Evolutionary conservation across 2,113 vertebrate genomes (phyloP).

Genomic region (Lepus europaeus): DNA sequence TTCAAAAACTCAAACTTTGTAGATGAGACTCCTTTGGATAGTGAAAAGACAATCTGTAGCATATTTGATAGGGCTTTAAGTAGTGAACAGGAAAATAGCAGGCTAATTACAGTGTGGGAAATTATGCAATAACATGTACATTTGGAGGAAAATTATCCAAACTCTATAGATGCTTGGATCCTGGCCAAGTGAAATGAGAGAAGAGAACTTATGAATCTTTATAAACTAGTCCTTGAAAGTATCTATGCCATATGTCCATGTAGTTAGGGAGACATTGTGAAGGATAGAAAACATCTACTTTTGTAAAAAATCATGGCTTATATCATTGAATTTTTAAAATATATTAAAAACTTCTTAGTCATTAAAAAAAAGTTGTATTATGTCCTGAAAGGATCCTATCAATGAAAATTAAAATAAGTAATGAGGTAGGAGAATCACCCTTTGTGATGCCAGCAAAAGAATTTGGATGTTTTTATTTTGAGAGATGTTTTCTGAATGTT

Average conservation of each 20-base stretch:
- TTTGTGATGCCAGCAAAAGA: neutral
- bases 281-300: neutral
- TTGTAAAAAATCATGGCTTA: neutral
- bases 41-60: neutral
- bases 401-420: constrained; percentile 5
- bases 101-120: constrained; percentile 20
- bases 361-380: neutral
- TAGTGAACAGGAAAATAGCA: constrained; percentile 7
- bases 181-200: neutral
- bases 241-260: neutral
- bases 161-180: constrained; percentile 11
- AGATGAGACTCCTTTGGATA: neutral
- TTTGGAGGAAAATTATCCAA: constrained; percentile 21
- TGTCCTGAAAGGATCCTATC: neutral
- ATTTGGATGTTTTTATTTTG: constrained; percentile 1
- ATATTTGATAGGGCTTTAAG: neutral
- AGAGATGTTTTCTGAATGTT: neutral
- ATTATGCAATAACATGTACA: neutral
- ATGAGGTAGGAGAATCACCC: neutral
- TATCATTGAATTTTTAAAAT: neutral
- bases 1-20: neutral
- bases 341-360: constrained; percentile 19
- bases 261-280: neutral
- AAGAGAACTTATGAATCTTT: neutral
- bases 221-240: neutral